Base-by-base conservation (phyloP, 2,888 invertebrate genomes). In the Pyrochroa serraticornis region DNA sequence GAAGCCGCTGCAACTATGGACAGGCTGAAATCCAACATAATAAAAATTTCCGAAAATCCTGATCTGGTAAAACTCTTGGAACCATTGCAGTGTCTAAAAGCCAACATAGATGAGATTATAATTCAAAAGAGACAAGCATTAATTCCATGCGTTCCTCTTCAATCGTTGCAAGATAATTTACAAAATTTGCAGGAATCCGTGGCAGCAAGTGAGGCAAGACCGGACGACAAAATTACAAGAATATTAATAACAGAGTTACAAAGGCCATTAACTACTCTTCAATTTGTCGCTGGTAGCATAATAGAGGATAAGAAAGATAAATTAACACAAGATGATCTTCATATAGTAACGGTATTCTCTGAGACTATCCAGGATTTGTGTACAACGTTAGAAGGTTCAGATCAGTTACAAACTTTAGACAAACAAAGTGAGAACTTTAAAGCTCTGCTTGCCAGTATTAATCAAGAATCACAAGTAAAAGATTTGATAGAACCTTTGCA, bases 401-500 rank as follows among this genome's bases (percentile, higher is more conserved):
- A 60, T 7, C 13, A 41, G 14, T 30, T 37, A 1, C n/a, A 51
- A 41, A 48, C 37, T 14, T 38, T 75, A 30, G 58, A 72, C 42
- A 39, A 51, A 22, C 45, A 62, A 22, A 59, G 62, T 5, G 67
- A 70, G 37, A 64, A 60, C 48, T 36, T 73, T 14, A 70, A 69
- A 60, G 62, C 61, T 7, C 47, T 71, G 32, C 58, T 72, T 6
- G 77, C 74, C 6, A 76, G 75, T 58, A 75, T 79, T 8, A 79
- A 79, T 56, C 73, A 76, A 61, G 79, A 79, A 44, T 79, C 78
- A 1, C 71, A 71, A 44, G 70, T 77, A n/a, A 78, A 77, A 65
- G 76, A 75, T 55, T 72, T 79, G 41, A 67, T 76, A 31, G 77
- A 80, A 57, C 79, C 82, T 1, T 60, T 79, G 2, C 77, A 79